phyloP scores from a whole-genome alignment of 1,140 invertebrate genomes.

The Drosophila obscura region DNA sequence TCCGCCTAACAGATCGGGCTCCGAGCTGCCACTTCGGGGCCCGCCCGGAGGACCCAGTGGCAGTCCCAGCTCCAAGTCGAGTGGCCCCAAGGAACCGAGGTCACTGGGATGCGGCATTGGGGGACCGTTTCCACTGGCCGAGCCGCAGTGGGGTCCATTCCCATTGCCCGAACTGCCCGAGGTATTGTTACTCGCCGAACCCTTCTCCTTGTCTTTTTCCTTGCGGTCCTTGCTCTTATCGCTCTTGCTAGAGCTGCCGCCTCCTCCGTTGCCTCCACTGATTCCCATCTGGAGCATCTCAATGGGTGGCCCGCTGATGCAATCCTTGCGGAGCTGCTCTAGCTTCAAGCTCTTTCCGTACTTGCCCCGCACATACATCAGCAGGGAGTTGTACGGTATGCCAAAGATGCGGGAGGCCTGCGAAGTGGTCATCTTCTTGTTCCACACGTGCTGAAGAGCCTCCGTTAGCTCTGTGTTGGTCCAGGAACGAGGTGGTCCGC shows the following conservation, averaged over 20 bases:
- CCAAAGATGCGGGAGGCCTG: conserved; percentile 95
- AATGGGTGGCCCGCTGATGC: conserved; percentile 89
- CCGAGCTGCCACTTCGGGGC: conserved; percentile 86
- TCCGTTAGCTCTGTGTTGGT: conserved; percentile 95
- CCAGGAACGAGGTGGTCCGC: conserved; percentile 94
- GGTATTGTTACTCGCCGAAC: conserved; percentile 22
- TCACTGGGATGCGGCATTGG: conserved; percentile 58
- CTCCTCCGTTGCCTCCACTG: conserved; percentile 46
- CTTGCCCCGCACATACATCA: conserved; percentile 96
- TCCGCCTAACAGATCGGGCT: conserved; percentile 86
- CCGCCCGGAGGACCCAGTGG: conserved; percentile 74
- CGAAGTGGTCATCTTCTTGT: conserved; percentile 97
- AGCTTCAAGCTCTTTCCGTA: conserved; percentile 95
- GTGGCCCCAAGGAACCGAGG: conserved; percentile 52
- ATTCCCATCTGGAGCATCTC: conserved; percentile 89
- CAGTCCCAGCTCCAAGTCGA: conserved; percentile 71
- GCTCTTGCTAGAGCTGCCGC: conserved; percentile 50
- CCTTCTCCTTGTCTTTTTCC: conserved; percentile 79
- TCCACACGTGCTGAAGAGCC: conserved; percentile 95
- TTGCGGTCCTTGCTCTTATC: conserved; percentile 72
- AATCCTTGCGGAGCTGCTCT: conserved; percentile 93
- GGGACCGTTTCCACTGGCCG: conserved; percentile 31
- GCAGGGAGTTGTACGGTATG: conserved; percentile 94
- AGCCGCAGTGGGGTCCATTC: conserved; percentile 13
- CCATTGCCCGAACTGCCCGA: conserved; percentile 21